phyloP scores from a whole-genome alignment of 2,888 invertebrate genomes.

The Eupithecia exiguata region DNA sequence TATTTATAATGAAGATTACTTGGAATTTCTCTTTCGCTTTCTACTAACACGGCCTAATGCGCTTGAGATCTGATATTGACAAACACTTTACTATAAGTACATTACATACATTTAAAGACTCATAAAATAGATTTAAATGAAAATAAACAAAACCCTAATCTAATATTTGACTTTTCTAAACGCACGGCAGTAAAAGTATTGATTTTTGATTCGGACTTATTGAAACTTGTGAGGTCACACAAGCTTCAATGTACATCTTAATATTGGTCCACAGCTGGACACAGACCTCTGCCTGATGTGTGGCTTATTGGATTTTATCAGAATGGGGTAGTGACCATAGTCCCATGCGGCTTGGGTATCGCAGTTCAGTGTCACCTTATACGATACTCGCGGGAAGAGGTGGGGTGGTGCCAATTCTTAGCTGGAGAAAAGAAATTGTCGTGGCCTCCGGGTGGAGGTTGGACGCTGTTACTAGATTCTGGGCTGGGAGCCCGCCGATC shows the following conservation, averaged over 20 bases:
- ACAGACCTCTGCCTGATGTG: not conserved
- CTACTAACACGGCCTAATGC: constrained; percentile 26
- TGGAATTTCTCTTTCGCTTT: constrained; percentile 28
- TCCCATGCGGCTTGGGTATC: not conserved
- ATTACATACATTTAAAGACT: not conserved
- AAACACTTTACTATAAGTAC: constrained; percentile 12
- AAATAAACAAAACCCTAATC: not conserved
- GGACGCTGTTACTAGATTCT: too few species aligned
- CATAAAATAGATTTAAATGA: not conserved
- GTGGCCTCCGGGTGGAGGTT: too few species aligned
- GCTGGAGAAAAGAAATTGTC: too few species aligned
- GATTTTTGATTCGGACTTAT: not conserved
- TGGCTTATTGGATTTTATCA: not conserved
- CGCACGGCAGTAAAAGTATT: not conserved
- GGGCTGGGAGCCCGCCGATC: too few species aligned
- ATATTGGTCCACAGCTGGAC: not conserved
- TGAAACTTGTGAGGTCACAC: not conserved
- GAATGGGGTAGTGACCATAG: too few species aligned
- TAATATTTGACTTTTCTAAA: not conserved
- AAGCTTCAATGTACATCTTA: not conserved
- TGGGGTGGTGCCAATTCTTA: not conserved
- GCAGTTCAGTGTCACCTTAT: too few species aligned
- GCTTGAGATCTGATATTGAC: constrained; percentile 28
- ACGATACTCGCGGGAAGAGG: too few species aligned
- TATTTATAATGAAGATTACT: constrained; percentile 22